phyloP scores from a whole-genome alignment of 2,888 invertebrate genomes.

The Drosophila maculinotata region DNA sequence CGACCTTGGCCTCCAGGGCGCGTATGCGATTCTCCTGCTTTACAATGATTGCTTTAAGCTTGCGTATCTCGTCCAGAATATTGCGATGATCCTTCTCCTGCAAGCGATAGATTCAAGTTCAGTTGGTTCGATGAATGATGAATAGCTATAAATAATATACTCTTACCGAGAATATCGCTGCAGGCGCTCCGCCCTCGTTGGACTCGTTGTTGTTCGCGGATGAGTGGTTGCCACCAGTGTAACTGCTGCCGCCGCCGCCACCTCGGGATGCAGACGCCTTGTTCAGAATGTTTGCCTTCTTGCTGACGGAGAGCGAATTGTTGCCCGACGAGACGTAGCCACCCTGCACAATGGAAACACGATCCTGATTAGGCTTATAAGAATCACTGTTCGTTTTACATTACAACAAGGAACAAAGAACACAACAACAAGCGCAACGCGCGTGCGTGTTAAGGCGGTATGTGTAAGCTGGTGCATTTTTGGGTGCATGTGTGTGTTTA shows the following conservation, averaged over 20 bases:
- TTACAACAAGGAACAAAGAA: slow-evolving; percentile 77
- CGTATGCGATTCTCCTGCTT: slow-evolving; percentile 92
- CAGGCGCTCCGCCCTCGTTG: slow-evolving; percentile 48
- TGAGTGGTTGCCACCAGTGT: slow-evolving; percentile 56
- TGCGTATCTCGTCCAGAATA: slow-evolving; percentile 94
- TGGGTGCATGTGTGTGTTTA: slow-evolving; percentile 4
- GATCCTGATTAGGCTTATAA: slow-evolving; percentile 87
- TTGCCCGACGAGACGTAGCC: slow-evolving; percentile 87
- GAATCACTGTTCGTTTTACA: slow-evolving; percentile 80
- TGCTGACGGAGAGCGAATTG: slow-evolving; percentile 89
- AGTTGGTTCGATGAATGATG: neutral
- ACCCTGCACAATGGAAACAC: slow-evolving; percentile 89
- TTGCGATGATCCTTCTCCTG: slow-evolving; percentile 90
- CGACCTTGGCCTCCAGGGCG: slow-evolving; percentile 84
- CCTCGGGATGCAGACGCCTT: slow-evolving; percentile 86
- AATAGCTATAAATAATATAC: neutral
- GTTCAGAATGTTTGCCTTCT: slow-evolving; percentile 93
- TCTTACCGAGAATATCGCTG: slow-evolving; percentile 84
- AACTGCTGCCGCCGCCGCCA: slow-evolving; percentile 73
- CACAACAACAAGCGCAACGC: slow-evolving; percentile 83
- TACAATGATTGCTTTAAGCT: slow-evolving; percentile 96
- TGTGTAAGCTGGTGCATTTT: slow-evolving; percentile 45
- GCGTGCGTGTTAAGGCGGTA: slow-evolving; percentile 81
- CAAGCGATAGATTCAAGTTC: neutral
- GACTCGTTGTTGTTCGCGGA: slow-evolving; percentile 80